Conservation (phyloP, 2,113 vertebrate genomes). For the Heterocephalus glaber region DNA sequence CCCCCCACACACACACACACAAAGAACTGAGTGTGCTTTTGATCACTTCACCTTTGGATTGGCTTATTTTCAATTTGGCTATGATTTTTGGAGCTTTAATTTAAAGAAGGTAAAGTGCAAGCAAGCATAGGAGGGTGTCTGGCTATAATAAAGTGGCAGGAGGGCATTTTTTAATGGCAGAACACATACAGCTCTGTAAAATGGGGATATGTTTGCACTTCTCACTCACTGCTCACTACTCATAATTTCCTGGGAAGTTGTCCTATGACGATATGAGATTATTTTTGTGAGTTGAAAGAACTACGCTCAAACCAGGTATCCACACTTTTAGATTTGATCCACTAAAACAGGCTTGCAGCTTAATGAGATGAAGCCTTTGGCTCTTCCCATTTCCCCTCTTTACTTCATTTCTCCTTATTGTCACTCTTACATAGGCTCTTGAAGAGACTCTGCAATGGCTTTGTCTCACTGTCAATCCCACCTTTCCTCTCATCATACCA, state of each 20-base stretch:
- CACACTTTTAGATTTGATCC: too few relatives aligned
- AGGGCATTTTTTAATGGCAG: not conserved
- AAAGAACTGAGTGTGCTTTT: not conserved
- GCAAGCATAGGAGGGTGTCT: not conserved
- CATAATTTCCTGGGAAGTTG: not conserved
- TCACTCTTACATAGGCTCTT: not conserved
- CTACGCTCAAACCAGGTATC: too few relatives aligned
- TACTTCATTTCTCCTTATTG: not conserved
- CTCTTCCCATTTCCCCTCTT: not conserved
- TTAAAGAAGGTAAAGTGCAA: not conserved
- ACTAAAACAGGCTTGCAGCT: not conserved
- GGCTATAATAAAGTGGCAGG: too few relatives aligned
- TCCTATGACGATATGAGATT: not conserved
- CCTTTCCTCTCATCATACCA: not conserved
- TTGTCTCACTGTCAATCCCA: not conserved
- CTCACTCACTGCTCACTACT: not conserved
- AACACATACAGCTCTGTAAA: not conserved
- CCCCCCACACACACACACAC: not conserved
- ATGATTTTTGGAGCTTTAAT: not conserved
- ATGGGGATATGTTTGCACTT: not conserved
- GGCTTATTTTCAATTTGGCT: not conserved
- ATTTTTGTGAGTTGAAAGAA: not conserved
- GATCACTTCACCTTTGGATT: not conserved
- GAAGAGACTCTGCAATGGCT: not conserved
- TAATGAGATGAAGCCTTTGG: not conserved